These are phyloP conservation scores for Emmelina monodactyla DNA, from an alignment of 2,888 invertebrate species.

Conservation along the genomic window DNA sequence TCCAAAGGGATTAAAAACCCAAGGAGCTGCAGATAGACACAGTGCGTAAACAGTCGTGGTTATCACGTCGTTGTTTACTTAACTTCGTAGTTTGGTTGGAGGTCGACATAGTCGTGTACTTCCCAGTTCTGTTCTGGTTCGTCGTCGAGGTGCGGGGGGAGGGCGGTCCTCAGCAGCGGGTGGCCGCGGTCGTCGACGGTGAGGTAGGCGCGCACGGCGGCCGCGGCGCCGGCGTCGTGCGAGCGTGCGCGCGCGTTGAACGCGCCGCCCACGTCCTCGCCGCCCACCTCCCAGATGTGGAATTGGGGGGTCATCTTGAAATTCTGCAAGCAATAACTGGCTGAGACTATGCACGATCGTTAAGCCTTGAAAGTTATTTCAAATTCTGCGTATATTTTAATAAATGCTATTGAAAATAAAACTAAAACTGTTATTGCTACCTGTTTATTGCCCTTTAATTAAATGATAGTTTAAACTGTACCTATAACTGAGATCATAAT, in stretches of 20 bases:
- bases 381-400: too few relatives aligned
- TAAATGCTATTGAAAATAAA: too few relatives aligned
- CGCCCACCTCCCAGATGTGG: slow-evolving; percentile 54
- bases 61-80: too few relatives aligned
- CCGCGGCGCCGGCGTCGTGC: slow-evolving; percentile 51
- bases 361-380: too few relatives aligned
- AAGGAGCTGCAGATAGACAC: too few relatives aligned
- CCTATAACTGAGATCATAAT: too few relatives aligned
- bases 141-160: slow-evolving; percentile 52
- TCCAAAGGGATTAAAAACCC: too few relatives aligned
- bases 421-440: too few relatives aligned
- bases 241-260: slow-evolving; percentile 68
- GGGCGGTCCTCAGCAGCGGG: slow-evolving; percentile 67
- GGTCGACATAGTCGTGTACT: slow-evolving; percentile 72
- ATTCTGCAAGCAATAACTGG: slow-evolving; percentile 36
- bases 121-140: slow-evolving; percentile 70
- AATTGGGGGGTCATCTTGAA: slow-evolving; percentile 68
- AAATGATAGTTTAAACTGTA: too few relatives aligned
- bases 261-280: slow-evolving; percentile 65
- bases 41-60: too few relatives aligned
- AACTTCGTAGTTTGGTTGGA: too few relatives aligned
- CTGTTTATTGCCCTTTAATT: too few relatives aligned
- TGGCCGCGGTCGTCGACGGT: slow-evolving; percentile 67
- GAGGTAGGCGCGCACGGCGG: slow-evolving; percentile 66
- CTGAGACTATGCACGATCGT: not conserved